These are phyloP conservation scores for Pipra filicauda DNA, from an alignment of 2,113 vertebrate genomes.

Conservation along the genomic window DNA sequence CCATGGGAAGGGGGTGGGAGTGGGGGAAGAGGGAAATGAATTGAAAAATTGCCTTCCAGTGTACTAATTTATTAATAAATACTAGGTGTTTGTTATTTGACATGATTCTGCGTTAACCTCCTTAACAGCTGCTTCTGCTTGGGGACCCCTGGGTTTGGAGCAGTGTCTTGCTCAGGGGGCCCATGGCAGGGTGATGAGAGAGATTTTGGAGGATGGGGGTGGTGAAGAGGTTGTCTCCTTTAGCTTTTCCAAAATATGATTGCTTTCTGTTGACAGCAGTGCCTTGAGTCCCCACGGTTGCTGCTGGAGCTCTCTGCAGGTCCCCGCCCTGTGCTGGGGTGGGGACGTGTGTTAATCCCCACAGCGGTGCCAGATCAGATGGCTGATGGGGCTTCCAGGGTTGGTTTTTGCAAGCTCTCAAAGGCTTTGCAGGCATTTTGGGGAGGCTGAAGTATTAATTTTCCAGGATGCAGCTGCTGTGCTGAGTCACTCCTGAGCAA, in stretches of 20 bases:
- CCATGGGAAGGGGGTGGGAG: constrained; percentile 43
- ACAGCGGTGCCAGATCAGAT: background rate
- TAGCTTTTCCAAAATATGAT: background rate
- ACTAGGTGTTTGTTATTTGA: constrained; percentile 82
- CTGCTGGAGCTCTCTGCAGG: background rate
- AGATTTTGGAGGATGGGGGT: background rate
- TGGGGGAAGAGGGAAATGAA: constrained; percentile 48
- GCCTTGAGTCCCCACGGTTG: accelerated
- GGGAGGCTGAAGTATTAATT: background rate
- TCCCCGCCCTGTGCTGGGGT: accelerated
- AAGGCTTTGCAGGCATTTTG: background rate
- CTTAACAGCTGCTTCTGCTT: background rate
- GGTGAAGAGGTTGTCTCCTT: background rate
- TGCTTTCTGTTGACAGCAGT: background rate
- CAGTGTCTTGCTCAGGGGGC: background rate
- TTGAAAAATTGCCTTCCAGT: constrained; percentile 79
- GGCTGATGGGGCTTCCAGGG: background rate
- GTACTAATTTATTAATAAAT: constrained; percentile 88
- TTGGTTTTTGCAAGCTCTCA: background rate
- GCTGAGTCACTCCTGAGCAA: background rate
- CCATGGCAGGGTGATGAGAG: accelerated
- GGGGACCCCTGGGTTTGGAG: background rate
- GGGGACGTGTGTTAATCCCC: background rate
- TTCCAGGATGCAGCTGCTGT: constrained; percentile 37
- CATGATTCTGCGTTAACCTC: constrained; percentile 39